Evolutionary conservation across 1,140 invertebrate species (phyloP).

Genomic region (Eufriesea mexicana): DNA sequence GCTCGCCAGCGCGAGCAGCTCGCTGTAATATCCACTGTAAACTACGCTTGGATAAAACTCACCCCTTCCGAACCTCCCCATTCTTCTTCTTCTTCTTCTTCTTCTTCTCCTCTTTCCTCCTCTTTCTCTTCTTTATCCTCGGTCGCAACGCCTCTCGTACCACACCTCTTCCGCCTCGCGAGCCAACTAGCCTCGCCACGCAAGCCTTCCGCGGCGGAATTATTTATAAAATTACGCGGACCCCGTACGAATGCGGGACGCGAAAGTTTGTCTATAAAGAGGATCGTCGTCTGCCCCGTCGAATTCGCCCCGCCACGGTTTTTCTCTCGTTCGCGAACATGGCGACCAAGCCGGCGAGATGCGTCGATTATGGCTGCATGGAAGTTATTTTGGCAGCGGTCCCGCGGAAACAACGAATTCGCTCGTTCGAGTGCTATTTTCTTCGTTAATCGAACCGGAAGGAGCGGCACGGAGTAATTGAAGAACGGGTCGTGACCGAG

Average conservation of each 20-base stretch:
- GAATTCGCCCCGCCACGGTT: background rate
- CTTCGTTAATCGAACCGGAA: constrained; percentile 55
- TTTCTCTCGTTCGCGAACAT: background rate
- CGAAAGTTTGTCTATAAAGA: constrained; percentile 61
- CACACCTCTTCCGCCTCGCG: too few relatives aligned
- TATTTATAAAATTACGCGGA: constrained; percentile 59
- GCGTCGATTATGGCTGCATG: constrained; percentile 7
- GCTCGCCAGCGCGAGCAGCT: constrained; percentile 29
- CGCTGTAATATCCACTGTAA: constrained; percentile 69
- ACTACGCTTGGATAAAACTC: constrained; percentile 59
- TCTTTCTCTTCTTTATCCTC: background rate
- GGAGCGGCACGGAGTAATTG: constrained; percentile 33
- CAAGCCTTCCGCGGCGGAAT: constrained; percentile 36
- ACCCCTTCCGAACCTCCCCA: constrained; percentile 14
- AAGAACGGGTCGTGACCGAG: constrained; percentile 47
- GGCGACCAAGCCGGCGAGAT: background rate
- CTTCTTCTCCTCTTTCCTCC: background rate
- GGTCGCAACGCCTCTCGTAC: too few relatives aligned
- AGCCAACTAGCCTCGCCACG: background rate
- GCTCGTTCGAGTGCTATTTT: constrained; percentile 41
- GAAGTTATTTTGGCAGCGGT: constrained; percentile 42
- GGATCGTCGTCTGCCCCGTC: background rate
- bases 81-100: background rate
- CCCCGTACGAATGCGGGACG: constrained; percentile 23
- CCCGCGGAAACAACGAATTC: constrained; percentile 25